Base-by-base conservation (phyloP, 2,888 invertebrate species). In the Drosophila colorata region DNA sequence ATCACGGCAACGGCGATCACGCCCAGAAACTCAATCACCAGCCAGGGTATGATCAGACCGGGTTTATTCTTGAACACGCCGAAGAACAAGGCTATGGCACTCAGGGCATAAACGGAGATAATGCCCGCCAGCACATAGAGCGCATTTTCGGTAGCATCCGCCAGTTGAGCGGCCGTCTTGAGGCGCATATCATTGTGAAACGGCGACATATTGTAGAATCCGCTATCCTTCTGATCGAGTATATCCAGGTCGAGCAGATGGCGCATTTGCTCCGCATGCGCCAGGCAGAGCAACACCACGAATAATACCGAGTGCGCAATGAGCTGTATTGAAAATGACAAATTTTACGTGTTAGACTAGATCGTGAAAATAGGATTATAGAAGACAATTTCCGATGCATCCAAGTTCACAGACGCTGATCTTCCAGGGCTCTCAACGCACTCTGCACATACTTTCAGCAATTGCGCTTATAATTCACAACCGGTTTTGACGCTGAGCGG, bases 221-320 rank as follows among this genome's bases (percentile, higher is more conserved):
- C 91, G 53, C 88, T 90, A 37, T 92, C 91, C 71, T 91, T 91
- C 60, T 92, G 92, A 77, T 92, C 92, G 63, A 90, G 74, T 67
- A 92, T 92, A 60, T 92, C 92, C 74, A 91, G 68, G 13, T 89
- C 90, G 5, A 92, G 78, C 70, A 92, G 88, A 11, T 89, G 86
- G 52, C 91, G 90, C 88, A 92, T 92, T 85, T 92, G 90, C 60
- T 92, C 92, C 28, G 92, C 92, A 76, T 92, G 92, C 0, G 91
- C 91, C 52, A 92, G 71, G 9, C 91, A 91, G 60, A 92, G 72
- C 4, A 92, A 69, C 48, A 91, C 91, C 49, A 92, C 75, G 65
- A 92, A 92, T 23, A 92, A 77, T 25, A 91, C 64, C 14, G 92
- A 84, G 61, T 91, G 92, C 6, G 92, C 91, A 60, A 92, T 84